These are phyloP conservation scores for Hypsopygia costalis DNA, from an alignment of 2,888 invertebrate genomes.

Conservation along the genomic window DNA sequence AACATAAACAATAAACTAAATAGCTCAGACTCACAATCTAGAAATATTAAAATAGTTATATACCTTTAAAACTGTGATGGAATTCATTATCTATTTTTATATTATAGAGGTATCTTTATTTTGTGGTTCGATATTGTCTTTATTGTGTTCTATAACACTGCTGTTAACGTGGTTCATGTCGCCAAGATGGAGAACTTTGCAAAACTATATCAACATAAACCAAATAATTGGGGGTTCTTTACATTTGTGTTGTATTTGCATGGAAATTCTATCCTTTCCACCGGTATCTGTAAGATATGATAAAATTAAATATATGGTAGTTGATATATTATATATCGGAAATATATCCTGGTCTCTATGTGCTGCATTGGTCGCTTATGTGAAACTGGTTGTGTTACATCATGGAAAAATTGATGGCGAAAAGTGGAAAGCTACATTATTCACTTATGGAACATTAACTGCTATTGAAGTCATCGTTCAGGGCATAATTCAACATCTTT, in stretches of 20 bases:
- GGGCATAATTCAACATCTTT: not conserved
- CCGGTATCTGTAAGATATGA: not conserved
- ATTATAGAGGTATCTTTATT: not conserved
- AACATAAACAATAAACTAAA: too few relatives aligned
- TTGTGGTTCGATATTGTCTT: not conserved
- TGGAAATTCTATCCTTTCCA: not conserved
- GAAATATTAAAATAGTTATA: too few relatives aligned
- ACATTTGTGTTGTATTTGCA: conserved; percentile 10
- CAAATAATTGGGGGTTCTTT: conserved; percentile 23
- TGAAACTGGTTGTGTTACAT: conserved; percentile 23
- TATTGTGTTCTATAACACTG: not conserved
- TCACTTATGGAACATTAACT: conserved; percentile 13
- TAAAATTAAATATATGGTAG: too few relatives aligned
- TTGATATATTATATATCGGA: conserved; percentile 10
- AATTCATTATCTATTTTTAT: not conserved
- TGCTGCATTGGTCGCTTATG: conserved; percentile 21
- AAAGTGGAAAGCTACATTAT: conserved; percentile 18
- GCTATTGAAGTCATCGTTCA: conserved; percentile 3
- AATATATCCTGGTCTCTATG: conserved; percentile 22
- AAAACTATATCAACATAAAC: conserved; percentile 25
- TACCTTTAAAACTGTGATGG: too few relatives aligned
- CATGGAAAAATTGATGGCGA: conserved; percentile 17
- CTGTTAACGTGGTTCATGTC: conserved; percentile 23
- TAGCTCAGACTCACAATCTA: too few relatives aligned
- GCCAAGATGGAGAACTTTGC: conserved; percentile 27